Evolutionary conservation across 2,797 vertebrate species (phyloP), one percentile per base, ranked within the genome.

Genomic region (Dendrocincla fuliginosa): DNA sequence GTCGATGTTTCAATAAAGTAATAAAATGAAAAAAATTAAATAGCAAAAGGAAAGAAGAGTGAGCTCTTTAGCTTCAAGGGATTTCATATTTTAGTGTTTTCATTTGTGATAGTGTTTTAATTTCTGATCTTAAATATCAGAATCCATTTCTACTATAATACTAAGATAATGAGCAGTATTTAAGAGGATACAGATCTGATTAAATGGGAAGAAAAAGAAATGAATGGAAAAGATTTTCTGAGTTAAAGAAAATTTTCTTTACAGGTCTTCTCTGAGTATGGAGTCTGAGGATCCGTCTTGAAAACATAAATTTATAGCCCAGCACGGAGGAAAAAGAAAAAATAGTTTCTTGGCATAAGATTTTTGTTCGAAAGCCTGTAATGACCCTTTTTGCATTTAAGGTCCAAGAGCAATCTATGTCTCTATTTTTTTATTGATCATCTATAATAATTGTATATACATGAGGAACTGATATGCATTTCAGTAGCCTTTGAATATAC

Each of bases 71-170:
- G 17, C 37, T 76, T 92, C 32, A 50, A 94, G 22, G 41, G 19
- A 52, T 90, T 92, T 93, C 71, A 37, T 81, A n/a, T 53, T 86
- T 95, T 52, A 46, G 10, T 49, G 35, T 65, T 91, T 95, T 88
- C 37, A 20, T 47, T 52, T 84, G 41, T n/a, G 39, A 69, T 16
- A 56, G 35, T 35, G 35, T 35, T 35, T 35, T 35, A 7, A 35
- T 69, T 20, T 84, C 47, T 84, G 79, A 63, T 68, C 19, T 44
- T 75, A 77, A 77, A 53, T 55, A 49, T 15, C 15, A 39, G n/a
- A n/a, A 64, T 50, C 20, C 22, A 33, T 47, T 87, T 87, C 42
- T 53, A 61, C 10, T 37, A 37, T 20, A 63, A 79, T 87, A 64
- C 11, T 10, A 23, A 53, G 13, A 46, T 15, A 89, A 87, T 49